Evolutionary conservation across 2,888 invertebrate genomes (phyloP).

Genomic region (Chorisops tibialis): DNA sequence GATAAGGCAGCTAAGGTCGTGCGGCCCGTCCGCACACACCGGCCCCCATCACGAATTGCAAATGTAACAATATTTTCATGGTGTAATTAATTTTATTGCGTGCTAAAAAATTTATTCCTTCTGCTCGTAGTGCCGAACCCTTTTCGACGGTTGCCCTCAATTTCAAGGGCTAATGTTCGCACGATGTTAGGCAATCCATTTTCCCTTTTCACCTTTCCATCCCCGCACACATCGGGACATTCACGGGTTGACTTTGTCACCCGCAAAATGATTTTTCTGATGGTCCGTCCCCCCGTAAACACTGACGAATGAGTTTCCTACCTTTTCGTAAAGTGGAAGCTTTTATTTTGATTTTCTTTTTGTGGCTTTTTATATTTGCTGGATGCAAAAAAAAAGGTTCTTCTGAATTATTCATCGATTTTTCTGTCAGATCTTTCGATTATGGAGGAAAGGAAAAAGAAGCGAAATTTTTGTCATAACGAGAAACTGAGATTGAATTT

Average conservation of each 20-base stretch:
- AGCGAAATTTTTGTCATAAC: not conserved
- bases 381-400: slow-evolving; percentile 4
- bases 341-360: not conserved
- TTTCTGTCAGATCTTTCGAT: slow-evolving; percentile 16
- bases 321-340: slow-evolving; percentile 5
- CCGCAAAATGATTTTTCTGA: slow-evolving; percentile 20
- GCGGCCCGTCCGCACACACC: slow-evolving; percentile 1
- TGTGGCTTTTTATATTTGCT: not conserved
- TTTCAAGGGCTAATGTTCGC: slow-evolving; percentile 29
- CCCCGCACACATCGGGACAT: not conserved
- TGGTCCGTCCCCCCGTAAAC: slow-evolving; percentile 8
- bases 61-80: slow-evolving; percentile 34
- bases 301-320: slow-evolving; percentile 18
- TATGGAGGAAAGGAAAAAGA: not conserved
- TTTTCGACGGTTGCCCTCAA: slow-evolving; percentile 11
- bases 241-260: slow-evolving; percentile 8
- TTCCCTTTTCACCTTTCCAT: not conserved
- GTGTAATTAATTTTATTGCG: slow-evolving; percentile 51
- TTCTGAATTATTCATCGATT: slow-evolving; percentile 30
- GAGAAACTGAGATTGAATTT: not conserved
- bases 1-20: not conserved
- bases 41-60: not conserved
- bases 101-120: slow-evolving; percentile 36
- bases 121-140: slow-evolving; percentile 20
- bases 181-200: slow-evolving; percentile 31